Evolutionary conservation across 1,140 invertebrate species (phyloP).

Genomic region (Apis laboriosa): DNA sequence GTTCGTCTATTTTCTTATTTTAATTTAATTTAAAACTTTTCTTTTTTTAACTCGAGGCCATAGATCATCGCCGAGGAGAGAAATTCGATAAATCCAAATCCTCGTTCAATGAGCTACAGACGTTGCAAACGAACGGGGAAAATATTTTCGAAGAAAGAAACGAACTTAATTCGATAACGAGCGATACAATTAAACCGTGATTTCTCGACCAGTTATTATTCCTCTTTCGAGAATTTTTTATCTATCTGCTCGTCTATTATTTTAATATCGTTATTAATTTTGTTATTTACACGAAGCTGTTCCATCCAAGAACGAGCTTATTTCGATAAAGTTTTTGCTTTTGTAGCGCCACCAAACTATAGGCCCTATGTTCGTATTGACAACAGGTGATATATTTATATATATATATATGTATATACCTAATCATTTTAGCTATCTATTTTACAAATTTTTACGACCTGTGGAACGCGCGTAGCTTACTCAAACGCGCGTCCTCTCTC

Average conservation of each 20-base stretch:
- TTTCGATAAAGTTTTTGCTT: conserved; percentile 71
- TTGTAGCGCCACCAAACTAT: conserved; percentile 72
- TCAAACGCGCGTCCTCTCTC: conserved; percentile 5
- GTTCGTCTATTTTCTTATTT: background rate
- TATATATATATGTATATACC: conserved; percentile 57
- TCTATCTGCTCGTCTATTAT: conserved; percentile 16
- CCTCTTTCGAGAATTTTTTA: background rate
- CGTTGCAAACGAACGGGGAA: conserved; percentile 14
- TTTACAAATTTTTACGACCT: conserved; percentile 69
- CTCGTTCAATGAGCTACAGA: conserved; percentile 21
- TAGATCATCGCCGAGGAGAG: conserved; percentile 14
- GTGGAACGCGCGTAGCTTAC: conserved; percentile 46
- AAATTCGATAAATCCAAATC: background rate
- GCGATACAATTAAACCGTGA: conserved; percentile 34
- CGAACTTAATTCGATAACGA: conserved; percentile 37
- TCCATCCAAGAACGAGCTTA: conserved; percentile 64
- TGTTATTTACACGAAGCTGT: conserved; percentile 75
- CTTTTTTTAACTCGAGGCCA: conserved; percentile 12
- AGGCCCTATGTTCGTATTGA: conserved; percentile 79
- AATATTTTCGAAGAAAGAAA: conserved; percentile 11
- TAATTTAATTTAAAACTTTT: background rate
- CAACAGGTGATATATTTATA: conserved; percentile 73
- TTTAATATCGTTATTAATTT: conserved; percentile 25
- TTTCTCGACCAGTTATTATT: conserved; percentile 16
- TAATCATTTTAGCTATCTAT: conserved; percentile 78